phyloP scores from a whole-genome alignment of 2,797 vertebrate species.

The Sebastes iracundus region DNA sequence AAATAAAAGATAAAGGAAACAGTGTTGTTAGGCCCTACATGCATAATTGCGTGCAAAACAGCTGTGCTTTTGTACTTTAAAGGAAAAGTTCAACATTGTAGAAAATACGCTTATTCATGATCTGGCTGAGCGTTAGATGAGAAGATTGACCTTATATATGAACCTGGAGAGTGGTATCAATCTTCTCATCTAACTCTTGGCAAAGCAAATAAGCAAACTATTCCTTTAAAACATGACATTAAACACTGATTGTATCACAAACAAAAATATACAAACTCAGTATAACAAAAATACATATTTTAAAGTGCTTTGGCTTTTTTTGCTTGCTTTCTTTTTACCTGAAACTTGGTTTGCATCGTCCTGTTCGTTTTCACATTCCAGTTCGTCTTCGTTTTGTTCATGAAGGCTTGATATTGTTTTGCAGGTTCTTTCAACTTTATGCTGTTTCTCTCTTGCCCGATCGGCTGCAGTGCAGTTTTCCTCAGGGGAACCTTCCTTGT shows the following conservation, averaged over 20 bases:
- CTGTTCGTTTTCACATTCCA: slow-evolving; percentile 24
- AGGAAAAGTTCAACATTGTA: slow-evolving; percentile 4
- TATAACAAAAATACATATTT: background rate
- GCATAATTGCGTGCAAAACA: slow-evolving; percentile 9
- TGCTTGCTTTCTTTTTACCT: slow-evolving; percentile 3
- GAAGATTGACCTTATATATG: background rate
- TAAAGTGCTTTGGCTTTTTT: slow-evolving; percentile 25
- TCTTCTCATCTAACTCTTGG: background rate
- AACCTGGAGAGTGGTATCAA: background rate
- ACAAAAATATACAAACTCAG: background rate
- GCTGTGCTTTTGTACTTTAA: background rate
- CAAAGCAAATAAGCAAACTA: background rate
- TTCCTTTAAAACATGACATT: background rate
- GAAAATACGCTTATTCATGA: background rate
- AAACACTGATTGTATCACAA: background rate
- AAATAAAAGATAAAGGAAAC: slow-evolving; percentile 50
- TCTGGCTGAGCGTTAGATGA: background rate
- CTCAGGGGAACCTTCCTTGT: background rate
- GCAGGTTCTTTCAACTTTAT: background rate
- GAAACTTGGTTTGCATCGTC: slow-evolving; percentile 11
- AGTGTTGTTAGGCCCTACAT: slow-evolving; percentile 33
- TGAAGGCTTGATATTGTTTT: background rate
- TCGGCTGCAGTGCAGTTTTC: background rate
- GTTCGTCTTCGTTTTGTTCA: slow-evolving; percentile 35
- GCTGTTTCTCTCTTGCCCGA: background rate